Percentiles rank a stretch among this genome's conserved stretches.
These are phyloP conservation scores for Disparrhopalites patrizii DNA, from an alignment of 2,888 invertebrate species.

Conservation along the genomic window DNA sequence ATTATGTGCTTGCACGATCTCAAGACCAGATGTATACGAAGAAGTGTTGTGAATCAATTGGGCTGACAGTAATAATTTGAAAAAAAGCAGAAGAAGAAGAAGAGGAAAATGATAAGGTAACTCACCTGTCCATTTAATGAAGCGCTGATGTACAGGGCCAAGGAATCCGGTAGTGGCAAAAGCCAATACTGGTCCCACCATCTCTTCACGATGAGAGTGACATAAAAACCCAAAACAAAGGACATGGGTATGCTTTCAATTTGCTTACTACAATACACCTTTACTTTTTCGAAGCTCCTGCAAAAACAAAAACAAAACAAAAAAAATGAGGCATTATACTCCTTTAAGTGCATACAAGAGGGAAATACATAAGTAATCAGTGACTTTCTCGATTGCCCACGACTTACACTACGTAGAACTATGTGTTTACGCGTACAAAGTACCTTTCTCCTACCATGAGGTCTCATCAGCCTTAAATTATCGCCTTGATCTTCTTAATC, in stretches of 20 bases:
- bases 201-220: conserved; percentile 81
- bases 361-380: background rate
- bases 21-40: too few species aligned
- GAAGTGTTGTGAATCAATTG: too few species aligned
- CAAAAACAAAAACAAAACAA: conserved; percentile 47
- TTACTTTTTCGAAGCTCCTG: conserved; percentile 82
- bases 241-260: conserved; percentile 90
- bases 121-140: conserved; percentile 86
- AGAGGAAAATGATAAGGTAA: conserved; percentile 7
- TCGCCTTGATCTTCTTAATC: background rate
- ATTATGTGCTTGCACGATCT: too few species aligned
- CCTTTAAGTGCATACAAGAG: background rate
- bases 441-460: too few species aligned
- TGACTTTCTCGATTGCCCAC: too few species aligned
- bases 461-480: conserved; percentile 2
- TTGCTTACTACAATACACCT: conserved; percentile 79
- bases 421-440: too few species aligned
- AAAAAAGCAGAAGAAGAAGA: background rate
- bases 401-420: too few species aligned
- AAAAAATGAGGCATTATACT: background rate
- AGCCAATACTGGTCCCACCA: conserved; percentile 96
- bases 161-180: conserved; percentile 89
- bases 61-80: too few species aligned
- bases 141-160: conserved; percentile 85
- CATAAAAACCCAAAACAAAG: conserved; percentile 93